Conservation (phyloP, 2,113 vertebrate genomes). For the Zonotrichia leucophrys region DNA sequence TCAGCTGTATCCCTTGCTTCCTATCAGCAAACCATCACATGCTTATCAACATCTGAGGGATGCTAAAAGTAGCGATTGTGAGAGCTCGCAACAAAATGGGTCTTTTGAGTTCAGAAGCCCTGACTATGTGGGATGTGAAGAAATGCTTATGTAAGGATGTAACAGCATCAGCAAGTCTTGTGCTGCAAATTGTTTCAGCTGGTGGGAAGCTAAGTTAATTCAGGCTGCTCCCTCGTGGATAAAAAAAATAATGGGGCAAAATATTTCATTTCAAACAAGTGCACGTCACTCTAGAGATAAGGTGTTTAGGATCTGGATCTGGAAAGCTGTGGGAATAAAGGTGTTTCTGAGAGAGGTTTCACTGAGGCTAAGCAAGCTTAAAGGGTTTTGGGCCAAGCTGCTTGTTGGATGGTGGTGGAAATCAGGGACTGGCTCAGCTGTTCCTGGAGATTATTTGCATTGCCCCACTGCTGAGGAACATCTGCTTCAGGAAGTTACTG, state of each 20-base stretch:
- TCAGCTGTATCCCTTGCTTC: background rate
- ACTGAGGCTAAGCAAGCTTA: background rate
- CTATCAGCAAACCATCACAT: slow-evolving; percentile 30
- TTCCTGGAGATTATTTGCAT: background rate
- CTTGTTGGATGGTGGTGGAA: background rate
- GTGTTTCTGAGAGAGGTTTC: background rate
- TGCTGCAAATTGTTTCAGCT: slow-evolving; percentile 32
- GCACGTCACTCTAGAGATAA: background rate
- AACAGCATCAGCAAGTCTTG: slow-evolving; percentile 31
- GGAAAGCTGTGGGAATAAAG: background rate
- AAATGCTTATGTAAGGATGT: slow-evolving; percentile 50
- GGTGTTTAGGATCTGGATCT: background rate
- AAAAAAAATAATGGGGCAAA: background rate
- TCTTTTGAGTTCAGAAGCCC: slow-evolving; percentile 28
- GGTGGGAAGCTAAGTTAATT: background rate
- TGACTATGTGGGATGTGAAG: slow-evolving; percentile 52
- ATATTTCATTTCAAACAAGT: background rate
- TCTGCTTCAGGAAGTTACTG: background rate
- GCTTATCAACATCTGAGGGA: slow-evolving; percentile 10
- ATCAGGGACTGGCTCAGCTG: background rate
- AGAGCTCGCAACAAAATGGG: background rate
- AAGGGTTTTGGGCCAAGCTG: background rate
- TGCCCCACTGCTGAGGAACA: background rate
- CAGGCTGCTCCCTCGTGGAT: background rate
- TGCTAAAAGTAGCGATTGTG: slow-evolving; percentile 30